Evolutionary conservation across 2,888 invertebrate species (phyloP).

Genomic region (Microchrysa polita): DNA sequence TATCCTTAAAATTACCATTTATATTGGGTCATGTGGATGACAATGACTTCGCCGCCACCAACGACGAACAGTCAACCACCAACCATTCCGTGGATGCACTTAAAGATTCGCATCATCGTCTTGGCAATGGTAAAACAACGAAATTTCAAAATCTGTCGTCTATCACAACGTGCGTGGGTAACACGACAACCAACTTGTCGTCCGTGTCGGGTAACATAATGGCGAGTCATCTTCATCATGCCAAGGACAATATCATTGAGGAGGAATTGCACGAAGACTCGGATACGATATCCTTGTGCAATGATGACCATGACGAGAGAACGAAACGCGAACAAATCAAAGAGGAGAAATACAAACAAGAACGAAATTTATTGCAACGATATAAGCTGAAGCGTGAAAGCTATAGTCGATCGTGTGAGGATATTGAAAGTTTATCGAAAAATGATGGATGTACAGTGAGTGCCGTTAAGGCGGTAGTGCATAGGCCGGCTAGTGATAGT

Average conservation of each 20-base stretch:
- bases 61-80: too few species aligned
- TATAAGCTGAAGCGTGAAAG: constrained; percentile 50
- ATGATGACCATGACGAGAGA: constrained; percentile 39
- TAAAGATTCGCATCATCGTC: constrained; percentile 37
- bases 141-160: constrained; percentile 7
- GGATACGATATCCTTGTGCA: constrained; percentile 44
- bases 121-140: constrained; percentile 31
- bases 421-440: constrained; percentile 45
- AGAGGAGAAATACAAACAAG: constrained; percentile 47
- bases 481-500: constrained; percentile 47
- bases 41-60: constrained; percentile 31
- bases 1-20: constrained; percentile 80
- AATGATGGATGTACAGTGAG: constrained; percentile 28
- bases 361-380: constrained; percentile 46
- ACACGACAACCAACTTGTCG: constrained; percentile 2
- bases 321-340: constrained; percentile 24
- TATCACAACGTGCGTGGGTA: not conserved
- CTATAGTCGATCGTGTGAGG: constrained; percentile 50
- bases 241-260: constrained; percentile 47
- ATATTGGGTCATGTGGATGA: constrained; percentile 71
- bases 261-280: constrained; percentile 47
- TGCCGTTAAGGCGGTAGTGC: constrained; percentile 47
- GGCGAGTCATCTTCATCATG: constrained; percentile 7
- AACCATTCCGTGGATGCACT: not conserved
- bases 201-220: not conserved